Evolutionary conservation across 2,888 invertebrate species (phyloP), one percentile per base, ranked within the genome.

Genomic region (Troides aeacus): DNA sequence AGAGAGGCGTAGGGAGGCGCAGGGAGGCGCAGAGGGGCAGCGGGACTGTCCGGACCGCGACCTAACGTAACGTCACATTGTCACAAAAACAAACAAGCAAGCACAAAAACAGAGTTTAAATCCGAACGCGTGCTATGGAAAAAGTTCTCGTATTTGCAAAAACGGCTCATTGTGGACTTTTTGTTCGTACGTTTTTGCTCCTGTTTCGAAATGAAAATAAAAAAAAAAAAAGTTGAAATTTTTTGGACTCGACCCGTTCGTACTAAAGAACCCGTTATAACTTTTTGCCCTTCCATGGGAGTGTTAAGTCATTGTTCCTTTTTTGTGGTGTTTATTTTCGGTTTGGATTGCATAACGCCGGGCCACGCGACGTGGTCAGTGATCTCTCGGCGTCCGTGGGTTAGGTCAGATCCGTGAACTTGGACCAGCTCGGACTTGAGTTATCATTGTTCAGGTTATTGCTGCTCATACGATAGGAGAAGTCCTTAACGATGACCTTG

Each of bases 41-140:
- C 74, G 74, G 73, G 74, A 74, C 60, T 59, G 23, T 23, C n/a
- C 59, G 30, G 59, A 66, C 60, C 70, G 58, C 60, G 70, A 77
- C 74, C 72, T 89, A 82, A 80, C 86, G 73, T 84, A 90, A 90
- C 80, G 74, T 72, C 76, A 79, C 69, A 72, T 79, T 78, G 77
- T 77, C 79, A 79, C 79, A 79, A 81, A 80, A 83, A 84, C 79
- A 74, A 77, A 75, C 70, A 76, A 79, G 76, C 77, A 74, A 68
- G 70, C 74, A 76, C 67, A 88, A 89, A 88, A 88, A 88, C 84
- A 74, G 75, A 75, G 79, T 85, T 85, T 83, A 79, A 84, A 89
- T 87, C 84, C 88, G 78, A 82, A 85, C 91, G 82, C 92, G 90
- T 87, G 92, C 88, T 82, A 77, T 88, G 88, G 89, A 90, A 90